These are phyloP conservation scores for Beaufortia kweichowensis DNA, from an alignment of 2,113 vertebrate genomes.

Conservation along the genomic window DNA sequence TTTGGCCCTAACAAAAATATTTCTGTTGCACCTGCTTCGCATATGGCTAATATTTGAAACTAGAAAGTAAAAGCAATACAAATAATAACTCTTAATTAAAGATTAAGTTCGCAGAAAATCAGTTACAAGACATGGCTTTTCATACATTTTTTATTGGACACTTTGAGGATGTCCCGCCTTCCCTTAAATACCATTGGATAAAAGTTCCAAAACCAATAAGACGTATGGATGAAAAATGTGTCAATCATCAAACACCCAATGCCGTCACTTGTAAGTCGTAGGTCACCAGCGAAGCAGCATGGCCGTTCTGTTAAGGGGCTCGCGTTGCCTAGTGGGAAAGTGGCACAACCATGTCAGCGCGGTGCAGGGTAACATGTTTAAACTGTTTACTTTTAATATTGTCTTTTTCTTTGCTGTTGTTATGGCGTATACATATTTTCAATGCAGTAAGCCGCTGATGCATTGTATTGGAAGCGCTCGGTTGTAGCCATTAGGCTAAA, in stretches of 20 bases:
- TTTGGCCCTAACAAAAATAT: background rate
- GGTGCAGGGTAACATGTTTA: slow-evolving; percentile 67
- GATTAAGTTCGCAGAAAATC: no score
- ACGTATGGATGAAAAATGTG: slow-evolving; percentile 56
- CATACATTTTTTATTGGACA: no score
- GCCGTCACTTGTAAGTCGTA: slow-evolving; percentile 50
- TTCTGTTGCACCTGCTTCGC: background rate
- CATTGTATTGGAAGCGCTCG: background rate
- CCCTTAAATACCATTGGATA: slow-evolving; percentile 52
- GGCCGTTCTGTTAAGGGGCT: slow-evolving; percentile 74
- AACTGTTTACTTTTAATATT: background rate
- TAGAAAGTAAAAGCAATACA: background rate
- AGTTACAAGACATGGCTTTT: no score
- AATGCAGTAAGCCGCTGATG: background rate
- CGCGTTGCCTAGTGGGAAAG: slow-evolving; percentile 66
- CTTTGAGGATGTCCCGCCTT: slow-evolving; percentile 45
- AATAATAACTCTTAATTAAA: background rate
- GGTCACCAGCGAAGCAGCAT: slow-evolving; percentile 74
- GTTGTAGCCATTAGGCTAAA: slow-evolving; percentile 23
- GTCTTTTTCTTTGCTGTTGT: background rate
- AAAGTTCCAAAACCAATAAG: background rate
- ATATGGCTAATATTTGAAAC: background rate
- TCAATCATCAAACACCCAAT: slow-evolving; percentile 46
- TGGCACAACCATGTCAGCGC: slow-evolving; percentile 68
- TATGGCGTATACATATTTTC: background rate